Percentiles rank a stretch among this genome's conserved stretches.
phyloP scores from a whole-genome alignment of 2,797 vertebrate genomes.

The Spinibarbus caldwelli region DNA sequence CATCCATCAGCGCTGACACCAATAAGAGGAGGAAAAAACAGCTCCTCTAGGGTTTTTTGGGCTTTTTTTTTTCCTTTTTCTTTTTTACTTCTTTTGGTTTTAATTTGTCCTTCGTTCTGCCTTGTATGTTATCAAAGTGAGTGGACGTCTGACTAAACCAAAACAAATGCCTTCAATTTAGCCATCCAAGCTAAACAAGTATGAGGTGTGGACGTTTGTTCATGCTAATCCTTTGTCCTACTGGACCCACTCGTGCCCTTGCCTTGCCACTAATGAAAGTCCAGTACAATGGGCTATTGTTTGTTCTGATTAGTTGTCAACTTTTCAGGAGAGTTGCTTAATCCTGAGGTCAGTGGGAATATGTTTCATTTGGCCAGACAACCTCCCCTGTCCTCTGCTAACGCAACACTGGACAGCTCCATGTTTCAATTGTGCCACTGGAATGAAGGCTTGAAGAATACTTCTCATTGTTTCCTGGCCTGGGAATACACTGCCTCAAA shows the following conservation, averaged over 20 bases:
- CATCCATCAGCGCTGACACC: conserved; percentile 69
- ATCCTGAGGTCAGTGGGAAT: conserved; percentile 70
- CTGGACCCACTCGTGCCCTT: neutral
- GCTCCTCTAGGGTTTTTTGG: conserved; percentile 53
- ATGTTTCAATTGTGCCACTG: conserved; percentile 53
- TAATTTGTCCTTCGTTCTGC: conserved; percentile 75
- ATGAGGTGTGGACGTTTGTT: conserved; percentile 66
- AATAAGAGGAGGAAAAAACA: conserved; percentile 69
- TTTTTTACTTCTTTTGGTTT: conserved; percentile 68
- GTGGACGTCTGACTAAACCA: conserved; percentile 65
- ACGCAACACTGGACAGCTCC: conserved; percentile 27
- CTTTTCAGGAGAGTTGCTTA: conserved; percentile 67
- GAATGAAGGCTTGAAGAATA: conserved; percentile 62
- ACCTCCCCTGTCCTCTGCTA: conserved; percentile 38
- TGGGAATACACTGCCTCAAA: conserved; percentile 70
- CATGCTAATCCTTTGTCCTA: conserved; percentile 67
- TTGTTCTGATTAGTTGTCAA: conserved; percentile 67
- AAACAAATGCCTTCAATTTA: conserved; percentile 84
- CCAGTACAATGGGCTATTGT: conserved; percentile 78
- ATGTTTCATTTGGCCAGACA: conserved; percentile 60
- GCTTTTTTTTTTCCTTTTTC: neutral
- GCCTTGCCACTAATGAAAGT: conserved; percentile 65
- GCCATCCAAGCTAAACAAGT: conserved; percentile 81
- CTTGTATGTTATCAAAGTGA: conserved; percentile 79
- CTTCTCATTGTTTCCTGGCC: conserved; percentile 72